Evolutionary conservation across 2,888 invertebrate species (phyloP), one percentile per base, ranked within the genome.

Genomic region (Microctonus aethiopoides): DNA sequence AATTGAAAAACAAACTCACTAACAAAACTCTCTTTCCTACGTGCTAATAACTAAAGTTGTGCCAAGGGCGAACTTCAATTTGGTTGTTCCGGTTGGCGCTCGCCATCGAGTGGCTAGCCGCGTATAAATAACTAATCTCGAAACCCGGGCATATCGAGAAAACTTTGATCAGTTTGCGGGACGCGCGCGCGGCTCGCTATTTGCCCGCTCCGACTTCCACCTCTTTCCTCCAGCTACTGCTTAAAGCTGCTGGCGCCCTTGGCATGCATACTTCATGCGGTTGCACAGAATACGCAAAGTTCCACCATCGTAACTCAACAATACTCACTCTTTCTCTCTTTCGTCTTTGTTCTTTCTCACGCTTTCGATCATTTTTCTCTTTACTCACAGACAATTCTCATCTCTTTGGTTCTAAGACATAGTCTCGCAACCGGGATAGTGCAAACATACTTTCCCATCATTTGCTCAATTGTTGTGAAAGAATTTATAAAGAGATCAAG

Each of bases 121-220:
- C 75, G 76, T 76, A 81, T 83, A 82, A 82, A 83, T 81, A 83
- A 79, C 79, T 81, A 83, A 83, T 83, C 80, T 80, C 74, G 72
- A 80, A 82, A 80, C 81, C 77, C 77, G 78, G 39, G 72, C 76
- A 77, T 81, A 81, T 83, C 81, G 81, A 78, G 81, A 79, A 82
- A 83, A 83, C 78, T 83, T 83, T 82, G 82, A 83, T 83, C 81
- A 80, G 81, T 78, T 79, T 75, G 71, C 63, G 72, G 64, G 59
- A 69, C 63, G 64, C 61, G 61, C 52, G 52, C 32, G 52, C 52
- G 52, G 11, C 64, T 7, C 34, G 10, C 54, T 41, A 54, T 29
- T 32, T 13, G n/a, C 22, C 39, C 56, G 36, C 41, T 56, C 52
- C 26, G 57, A 34, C 54, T 46, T 29, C 56, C 61, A 46, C 13